These are phyloP conservation scores for Apteryx owenii DNA, from an alignment of 2,113 vertebrate genomes.

Conservation along the genomic window DNA sequence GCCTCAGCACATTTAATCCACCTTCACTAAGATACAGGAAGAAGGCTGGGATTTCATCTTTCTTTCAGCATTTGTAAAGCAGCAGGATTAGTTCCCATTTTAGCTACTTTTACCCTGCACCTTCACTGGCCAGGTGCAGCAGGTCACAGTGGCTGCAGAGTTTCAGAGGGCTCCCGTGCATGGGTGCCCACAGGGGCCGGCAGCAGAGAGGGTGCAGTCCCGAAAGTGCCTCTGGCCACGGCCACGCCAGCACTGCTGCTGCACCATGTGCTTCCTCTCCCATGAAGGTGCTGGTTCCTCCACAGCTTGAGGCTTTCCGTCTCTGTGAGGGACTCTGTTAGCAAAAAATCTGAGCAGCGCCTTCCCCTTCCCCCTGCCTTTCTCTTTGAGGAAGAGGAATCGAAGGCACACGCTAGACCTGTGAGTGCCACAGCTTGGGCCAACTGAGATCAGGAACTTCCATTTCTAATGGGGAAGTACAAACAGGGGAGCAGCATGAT, in stretches of 20 bases:
- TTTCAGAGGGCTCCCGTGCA: not conserved
- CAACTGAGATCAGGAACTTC: not conserved
- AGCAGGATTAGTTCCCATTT: not conserved
- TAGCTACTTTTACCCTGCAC: fast-evolving
- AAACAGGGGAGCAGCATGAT: not conserved
- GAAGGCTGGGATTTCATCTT: not conserved
- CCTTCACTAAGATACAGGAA: not conserved
- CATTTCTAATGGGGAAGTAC: not conserved
- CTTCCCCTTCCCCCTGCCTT: not conserved
- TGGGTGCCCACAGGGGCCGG: not conserved
- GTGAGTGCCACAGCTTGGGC: not conserved
- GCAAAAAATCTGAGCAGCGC: not conserved
- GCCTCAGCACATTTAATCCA: not conserved
- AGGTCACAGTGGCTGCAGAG: not conserved
- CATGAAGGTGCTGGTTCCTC: fast-evolving
- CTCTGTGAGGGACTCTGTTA: fast-evolving
- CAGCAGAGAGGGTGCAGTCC: not conserved
- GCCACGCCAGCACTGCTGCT: fast-evolving
- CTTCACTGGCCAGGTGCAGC: not conserved
- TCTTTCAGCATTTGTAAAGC: not conserved
- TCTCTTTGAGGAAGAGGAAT: not conserved
- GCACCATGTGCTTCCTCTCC: not conserved
- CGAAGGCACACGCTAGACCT: fast-evolving
- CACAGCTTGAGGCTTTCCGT: not conserved
- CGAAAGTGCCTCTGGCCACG: fast-evolving